Conservation (phyloP, 2,888 invertebrate genomes). For the Aphidius colemani region DNA sequence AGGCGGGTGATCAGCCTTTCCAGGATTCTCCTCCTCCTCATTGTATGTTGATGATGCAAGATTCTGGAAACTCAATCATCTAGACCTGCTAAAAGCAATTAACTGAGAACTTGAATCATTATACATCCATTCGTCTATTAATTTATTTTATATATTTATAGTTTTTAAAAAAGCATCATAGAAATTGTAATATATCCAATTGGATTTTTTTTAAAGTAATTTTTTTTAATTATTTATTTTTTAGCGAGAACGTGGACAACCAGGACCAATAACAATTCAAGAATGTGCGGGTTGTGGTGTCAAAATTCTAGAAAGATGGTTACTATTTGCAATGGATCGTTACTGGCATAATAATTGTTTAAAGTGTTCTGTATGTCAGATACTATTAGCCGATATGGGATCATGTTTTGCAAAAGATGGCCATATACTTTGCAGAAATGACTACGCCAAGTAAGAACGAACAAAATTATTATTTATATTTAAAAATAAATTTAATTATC, state of each 20-base stretch:
- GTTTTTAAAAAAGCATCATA: too few species aligned
- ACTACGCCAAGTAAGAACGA: slow-evolving; percentile 85
- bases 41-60: not conserved
- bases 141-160: too few species aligned
- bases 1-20: too few species aligned
- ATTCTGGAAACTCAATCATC: slow-evolving; percentile 1
- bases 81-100: not conserved
- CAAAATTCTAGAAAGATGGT: slow-evolving; percentile 89
- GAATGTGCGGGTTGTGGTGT: slow-evolving; percentile 91
- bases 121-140: too few species aligned
- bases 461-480: not conserved
- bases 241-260: slow-evolving; percentile 57
- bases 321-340: slow-evolving; percentile 89
- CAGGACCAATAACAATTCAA: slow-evolving; percentile 64
- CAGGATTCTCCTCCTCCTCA: too few species aligned
- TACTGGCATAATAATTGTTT: slow-evolving; percentile 96
- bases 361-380: slow-evolving; percentile 90
- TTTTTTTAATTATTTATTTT: slow-evolving; percentile 36
- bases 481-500: too few species aligned
- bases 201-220: not conserved
- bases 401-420: slow-evolving; percentile 90
- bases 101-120: too few species aligned
- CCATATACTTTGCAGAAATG: slow-evolving; percentile 94
- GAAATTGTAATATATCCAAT: too few species aligned
- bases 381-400: slow-evolving; percentile 88